phyloP scores from a whole-genome alignment of 2,888 invertebrate species.

The Melikaiella ostensackeni region DNA sequence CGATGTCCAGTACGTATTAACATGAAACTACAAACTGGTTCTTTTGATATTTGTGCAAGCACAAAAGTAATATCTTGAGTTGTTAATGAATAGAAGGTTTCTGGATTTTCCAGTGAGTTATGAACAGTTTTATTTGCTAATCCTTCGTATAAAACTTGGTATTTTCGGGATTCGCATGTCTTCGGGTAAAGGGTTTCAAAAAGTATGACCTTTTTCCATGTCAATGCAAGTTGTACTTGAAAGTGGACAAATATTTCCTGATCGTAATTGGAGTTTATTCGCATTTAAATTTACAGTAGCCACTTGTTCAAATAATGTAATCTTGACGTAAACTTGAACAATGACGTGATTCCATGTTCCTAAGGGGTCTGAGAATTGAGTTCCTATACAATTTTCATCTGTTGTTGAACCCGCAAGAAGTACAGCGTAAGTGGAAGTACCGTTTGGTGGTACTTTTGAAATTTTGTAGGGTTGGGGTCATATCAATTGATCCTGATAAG shows the following conservation, averaged over 20 bases:
- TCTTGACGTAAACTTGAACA: slow-evolving; percentile 42
- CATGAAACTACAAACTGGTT: too few relatives aligned
- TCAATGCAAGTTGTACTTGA: slow-evolving; percentile 41
- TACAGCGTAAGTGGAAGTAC: background rate
- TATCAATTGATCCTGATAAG: too few relatives aligned
- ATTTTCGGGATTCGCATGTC: slow-evolving; percentile 45
- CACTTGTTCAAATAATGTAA: slow-evolving; percentile 27
- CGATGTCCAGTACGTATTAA: too few relatives aligned
- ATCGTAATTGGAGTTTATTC: slow-evolving; percentile 41
- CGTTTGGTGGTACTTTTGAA: too few relatives aligned
- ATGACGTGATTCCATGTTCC: slow-evolving; percentile 50
- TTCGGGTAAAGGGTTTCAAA: slow-evolving; percentile 37
- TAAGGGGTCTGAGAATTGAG: too few relatives aligned
- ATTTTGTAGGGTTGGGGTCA: too few relatives aligned
- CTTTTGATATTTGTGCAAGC: too few relatives aligned
- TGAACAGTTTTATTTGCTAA: slow-evolving; percentile 43
- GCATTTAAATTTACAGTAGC: slow-evolving; percentile 36
- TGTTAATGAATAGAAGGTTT: too few relatives aligned
- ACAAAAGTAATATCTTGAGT: too few relatives aligned
- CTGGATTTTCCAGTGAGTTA: too few relatives aligned
- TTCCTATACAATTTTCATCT: too few relatives aligned
- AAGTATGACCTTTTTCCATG: slow-evolving; percentile 45
- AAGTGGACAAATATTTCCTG: slow-evolving; percentile 39
- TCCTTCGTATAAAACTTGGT: slow-evolving; percentile 53
- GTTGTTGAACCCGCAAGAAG: slow-evolving; percentile 20